Conservation (phyloP, 2,113 vertebrate genomes). For the Oncorhynchus keta region DNA sequence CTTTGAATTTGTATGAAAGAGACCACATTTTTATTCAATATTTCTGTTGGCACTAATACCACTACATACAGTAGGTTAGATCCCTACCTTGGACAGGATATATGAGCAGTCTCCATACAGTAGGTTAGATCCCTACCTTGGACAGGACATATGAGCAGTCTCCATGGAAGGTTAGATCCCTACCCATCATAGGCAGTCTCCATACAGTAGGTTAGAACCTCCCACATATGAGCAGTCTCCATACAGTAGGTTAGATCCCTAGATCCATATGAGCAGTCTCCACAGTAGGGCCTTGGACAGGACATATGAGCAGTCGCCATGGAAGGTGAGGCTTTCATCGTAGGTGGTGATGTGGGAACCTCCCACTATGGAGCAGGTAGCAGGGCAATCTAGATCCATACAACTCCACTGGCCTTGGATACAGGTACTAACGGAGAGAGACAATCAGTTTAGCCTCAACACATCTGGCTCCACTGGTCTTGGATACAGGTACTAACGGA, state of each 20-base stretch:
- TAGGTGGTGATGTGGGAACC: slow-evolving; percentile 88
- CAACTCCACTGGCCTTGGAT: slow-evolving; percentile 56
- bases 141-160: slow-evolving; percentile 36
- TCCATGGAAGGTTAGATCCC: slow-evolving; percentile 72
- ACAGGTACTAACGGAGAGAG: neutral
- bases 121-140: too few relatives aligned
- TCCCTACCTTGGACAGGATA: slow-evolving; percentile 81
- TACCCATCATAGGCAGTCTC: too few relatives aligned
- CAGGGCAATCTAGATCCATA: slow-evolving; percentile 56
- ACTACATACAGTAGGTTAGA: too few relatives aligned
- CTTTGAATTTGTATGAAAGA: too few relatives aligned
- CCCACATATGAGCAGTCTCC: too few relatives aligned
- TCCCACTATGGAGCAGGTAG: slow-evolving; percentile 76
- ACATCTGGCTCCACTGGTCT: slow-evolving; percentile 63
- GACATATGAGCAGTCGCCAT: slow-evolving; percentile 89
- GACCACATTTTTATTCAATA: neutral
- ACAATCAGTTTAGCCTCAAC: neutral
- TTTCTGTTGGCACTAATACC: neutral
- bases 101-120: slow-evolving; percentile 87
- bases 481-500: slow-evolving; percentile 55
- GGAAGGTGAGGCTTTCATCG: slow-evolving; percentile 88
- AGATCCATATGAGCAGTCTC: slow-evolving; percentile 88
- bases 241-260: neutral
- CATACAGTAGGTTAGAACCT: too few relatives aligned
- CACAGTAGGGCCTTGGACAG: slow-evolving; percentile 79